Percentiles rank a stretch among this genome's conserved stretches.
Conservation (phyloP, 2,113 vertebrate genomes). For the Carassius auratus region DNA sequence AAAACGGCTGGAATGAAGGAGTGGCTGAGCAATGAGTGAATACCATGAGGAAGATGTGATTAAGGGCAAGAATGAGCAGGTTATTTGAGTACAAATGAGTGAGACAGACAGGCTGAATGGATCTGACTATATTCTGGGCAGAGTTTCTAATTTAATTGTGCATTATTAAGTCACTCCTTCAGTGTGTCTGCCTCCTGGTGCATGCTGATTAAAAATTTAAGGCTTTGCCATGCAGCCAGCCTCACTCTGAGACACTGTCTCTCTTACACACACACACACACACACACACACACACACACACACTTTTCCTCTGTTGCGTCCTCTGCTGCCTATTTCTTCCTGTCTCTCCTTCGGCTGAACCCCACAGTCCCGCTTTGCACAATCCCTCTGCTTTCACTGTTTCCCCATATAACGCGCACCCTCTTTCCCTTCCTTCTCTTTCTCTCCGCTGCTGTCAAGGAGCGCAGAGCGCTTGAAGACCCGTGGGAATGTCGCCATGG, state of each 20-base stretch:
- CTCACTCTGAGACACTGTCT: conserved; percentile 38
- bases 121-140: conserved; percentile 50
- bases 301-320: conserved; percentile 12
- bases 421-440: conserved; percentile 45
- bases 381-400: conserved; percentile 45
- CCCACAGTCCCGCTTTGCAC: conserved; percentile 27
- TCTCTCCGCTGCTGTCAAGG: conserved; percentile 63
- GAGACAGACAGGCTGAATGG: conserved; percentile 34
- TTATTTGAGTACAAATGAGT: conserved; percentile 30
- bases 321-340: conserved; percentile 25
- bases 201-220: conserved; percentile 63
- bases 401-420: conserved; percentile 44
- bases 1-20: conserved; percentile 1
- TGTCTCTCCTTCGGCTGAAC: conserved; percentile 31
- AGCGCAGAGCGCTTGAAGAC: conserved; percentile 60
- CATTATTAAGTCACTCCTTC: conserved; percentile 66
- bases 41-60: conserved; percentile 18
- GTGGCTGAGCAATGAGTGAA: conserved; percentile 26
- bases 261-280: conserved; percentile 31
- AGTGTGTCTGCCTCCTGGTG: conserved; percentile 58
- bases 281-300: conserved; percentile 28
- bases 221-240: conserved; percentile 50
- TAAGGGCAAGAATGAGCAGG: conserved; percentile 25
- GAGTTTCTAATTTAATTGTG: conserved; percentile 60
- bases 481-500: conserved; percentile 69